Base-by-base conservation (phyloP, 1,140 invertebrate species). In the Eupristina koningsbergeri region DNA sequence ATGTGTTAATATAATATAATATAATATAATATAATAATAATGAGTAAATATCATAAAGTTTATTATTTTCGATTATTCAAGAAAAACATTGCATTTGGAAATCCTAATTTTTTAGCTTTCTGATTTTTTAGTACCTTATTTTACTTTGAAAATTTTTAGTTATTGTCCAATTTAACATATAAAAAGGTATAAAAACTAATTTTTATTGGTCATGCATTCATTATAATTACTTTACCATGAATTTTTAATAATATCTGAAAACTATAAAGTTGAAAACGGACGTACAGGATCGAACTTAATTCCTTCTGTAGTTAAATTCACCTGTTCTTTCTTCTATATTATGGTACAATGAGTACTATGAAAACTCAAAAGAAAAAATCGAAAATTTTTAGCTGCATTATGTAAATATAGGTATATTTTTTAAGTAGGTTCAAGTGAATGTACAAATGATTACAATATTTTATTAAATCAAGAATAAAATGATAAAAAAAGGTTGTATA, bases 301-400 rank as follows among this genome's bases (percentile, higher is more conserved):
- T 29, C 63, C 29, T 58, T 26, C 26, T 58, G 26, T 34, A 64
- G 63, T 31, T 13, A 8, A 64, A 64, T 34, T 34, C 34, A 19
- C 9, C 36, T 19, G 15, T 67, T 34, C 53, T 8, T 73, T 26
- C 26, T 11, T 73, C 26, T n/a, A n/a, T n/a, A n/a, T n/a, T 5
- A 36, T 26, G 41, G 17, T 29, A 9, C 26, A 61, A 22, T 76
- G 58, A 58, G 74, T 31, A 36, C 58, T 58, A 76, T 22, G 47
- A 58, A 61, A 17, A 34, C 8, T 26, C 3, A 34, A 36, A 6
- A 36, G 31, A 39, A 39, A 34, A 78, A 64, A 78, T 78, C 58
- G 22, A 78, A 78, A 78, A 78, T 36, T 78, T 78, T 64, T 26
- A 45, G 39, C 22, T 64, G 26, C 61, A 31, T 64, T 45, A 22